Base-by-base conservation (phyloP, 2,888 invertebrate species). In the Napeogenes sylphis region DNA sequence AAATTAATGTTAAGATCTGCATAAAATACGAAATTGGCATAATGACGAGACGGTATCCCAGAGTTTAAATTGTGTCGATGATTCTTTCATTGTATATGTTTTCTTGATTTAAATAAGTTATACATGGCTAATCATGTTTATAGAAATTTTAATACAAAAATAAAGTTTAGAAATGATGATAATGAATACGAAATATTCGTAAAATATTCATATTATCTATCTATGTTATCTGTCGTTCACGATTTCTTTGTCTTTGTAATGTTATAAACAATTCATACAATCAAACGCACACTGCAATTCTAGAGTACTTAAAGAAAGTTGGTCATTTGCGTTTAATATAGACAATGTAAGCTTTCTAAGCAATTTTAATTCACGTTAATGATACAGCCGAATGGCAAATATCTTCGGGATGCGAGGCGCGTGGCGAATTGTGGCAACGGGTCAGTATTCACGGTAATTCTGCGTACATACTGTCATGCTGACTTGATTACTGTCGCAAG, bases 301-400 rank as follows among this genome's bases (percentile, higher is more conserved):
- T 57, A 63, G 60, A 60, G 56, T 60, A 63, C 54, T 53, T 59
- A 54, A 63, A 55, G 63, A 63, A 63, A 63, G 63, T 63, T 57
- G 60, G 42, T 14, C 45, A 57, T 60, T 53, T 57, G 60, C 56
- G 56, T 63, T 63, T 59, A 21, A 35, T 63, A 63, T 56, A 60
- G 60, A 60, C 63, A 55, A 55, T 60, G 47, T 47, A 60, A 57
- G 59, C 63, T 63, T 60, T 63, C 63, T 63, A 63, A 56, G 46
- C 45, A 45, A 56, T 53, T 32, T 63, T 56, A 54, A 60, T 46
- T 60, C 57, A 56, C 57, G 46, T 60, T 60, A 63, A 63, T 60
- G 63, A 54, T 21, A 21, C 63, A 33, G 47, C 45, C 59, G 45
- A 42, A 54, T 45, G 38, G 14, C 54, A 57, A 60, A 58, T 60